Conservation (phyloP, 2,888 invertebrate genomes). For the Anagyrus pseudococci region DNA sequence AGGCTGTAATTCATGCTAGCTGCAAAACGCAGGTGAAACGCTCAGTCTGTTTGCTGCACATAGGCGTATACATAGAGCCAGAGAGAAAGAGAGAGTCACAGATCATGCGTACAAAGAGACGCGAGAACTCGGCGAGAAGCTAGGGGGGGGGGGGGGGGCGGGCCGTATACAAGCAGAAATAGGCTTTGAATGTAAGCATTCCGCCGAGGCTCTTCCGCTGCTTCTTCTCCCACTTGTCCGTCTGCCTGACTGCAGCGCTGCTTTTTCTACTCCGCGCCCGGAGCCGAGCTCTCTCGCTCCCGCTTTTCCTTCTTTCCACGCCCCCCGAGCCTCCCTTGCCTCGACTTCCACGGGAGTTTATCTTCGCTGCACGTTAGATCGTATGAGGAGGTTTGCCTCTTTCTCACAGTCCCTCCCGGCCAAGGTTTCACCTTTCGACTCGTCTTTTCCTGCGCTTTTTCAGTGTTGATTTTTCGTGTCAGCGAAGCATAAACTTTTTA, state of each 20-base stretch:
- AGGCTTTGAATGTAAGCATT: slow-evolving; percentile 19
- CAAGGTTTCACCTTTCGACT: too few relatives aligned
- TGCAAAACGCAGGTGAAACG: too few relatives aligned
- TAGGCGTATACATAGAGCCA: not conserved
- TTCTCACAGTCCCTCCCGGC: too few relatives aligned
- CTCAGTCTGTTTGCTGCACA: too few relatives aligned
- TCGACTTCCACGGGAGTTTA: slow-evolving; percentile 14
- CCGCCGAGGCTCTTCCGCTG: not conserved
- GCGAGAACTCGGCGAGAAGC: not conserved
- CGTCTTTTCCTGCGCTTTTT: too few relatives aligned
- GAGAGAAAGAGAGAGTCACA: not conserved
- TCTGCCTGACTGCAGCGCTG: slow-evolving; percentile 12
- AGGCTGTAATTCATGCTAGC: too few relatives aligned
- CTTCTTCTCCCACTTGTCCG: slow-evolving; percentile 21
- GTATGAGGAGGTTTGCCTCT: too few relatives aligned
- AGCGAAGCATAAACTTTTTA: not conserved
- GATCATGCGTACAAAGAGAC: slow-evolving; percentile 11
- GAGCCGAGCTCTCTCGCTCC: slow-evolving; percentile 10
- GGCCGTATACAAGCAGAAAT: slow-evolving; percentile 5
- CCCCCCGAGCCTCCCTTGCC: not conserved
- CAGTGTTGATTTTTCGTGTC: slow-evolving; percentile 17
- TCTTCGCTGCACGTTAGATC: slow-evolving; percentile 13
- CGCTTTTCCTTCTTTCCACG: not conserved
- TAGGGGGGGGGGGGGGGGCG: not conserved
- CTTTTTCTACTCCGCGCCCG: slow-evolving; percentile 15